A percentile compares a stretch with the other conserved stretches of the same genome.
Conservation (phyloP, 2,888 invertebrate species). For the Seladonia tumulorum region DNA sequence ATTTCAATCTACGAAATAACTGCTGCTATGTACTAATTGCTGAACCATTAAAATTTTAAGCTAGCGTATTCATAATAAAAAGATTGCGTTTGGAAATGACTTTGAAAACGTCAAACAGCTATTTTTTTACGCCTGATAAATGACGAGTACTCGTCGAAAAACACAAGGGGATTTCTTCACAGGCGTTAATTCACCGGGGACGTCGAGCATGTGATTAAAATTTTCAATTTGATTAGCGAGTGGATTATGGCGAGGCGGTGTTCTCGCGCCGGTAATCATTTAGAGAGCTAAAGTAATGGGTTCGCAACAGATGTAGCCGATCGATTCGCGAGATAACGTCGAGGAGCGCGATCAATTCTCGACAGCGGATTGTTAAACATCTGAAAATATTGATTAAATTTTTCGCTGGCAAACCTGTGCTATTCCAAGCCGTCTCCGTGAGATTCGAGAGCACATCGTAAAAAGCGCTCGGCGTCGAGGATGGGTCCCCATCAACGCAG, state of each 20-base stretch:
- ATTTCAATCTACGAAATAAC: no score
- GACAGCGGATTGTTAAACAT: neutral
- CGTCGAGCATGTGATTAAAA: neutral
- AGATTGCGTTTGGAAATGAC: neutral
- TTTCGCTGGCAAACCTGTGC: neutral
- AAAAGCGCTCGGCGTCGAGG: neutral
- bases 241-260: neutral
- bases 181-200: neutral
- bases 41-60: no score
- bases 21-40: no score
- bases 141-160: neutral
- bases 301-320: neutral
- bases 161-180: neutral
- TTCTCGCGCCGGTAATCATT: neutral
- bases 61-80: no score
- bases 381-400: conserved; percentile 8
- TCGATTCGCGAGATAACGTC: neutral
- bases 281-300: neutral
- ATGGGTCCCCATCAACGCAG: neutral
- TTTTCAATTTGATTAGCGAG: neutral
- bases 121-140: neutral
- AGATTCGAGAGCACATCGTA: conserved; percentile 31
- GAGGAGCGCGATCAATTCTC: no score
- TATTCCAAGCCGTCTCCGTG: neutral
- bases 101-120: neutral